phyloP scores from a whole-genome alignment of 2,113 vertebrate species.

The Daboia siamensis region DNA sequence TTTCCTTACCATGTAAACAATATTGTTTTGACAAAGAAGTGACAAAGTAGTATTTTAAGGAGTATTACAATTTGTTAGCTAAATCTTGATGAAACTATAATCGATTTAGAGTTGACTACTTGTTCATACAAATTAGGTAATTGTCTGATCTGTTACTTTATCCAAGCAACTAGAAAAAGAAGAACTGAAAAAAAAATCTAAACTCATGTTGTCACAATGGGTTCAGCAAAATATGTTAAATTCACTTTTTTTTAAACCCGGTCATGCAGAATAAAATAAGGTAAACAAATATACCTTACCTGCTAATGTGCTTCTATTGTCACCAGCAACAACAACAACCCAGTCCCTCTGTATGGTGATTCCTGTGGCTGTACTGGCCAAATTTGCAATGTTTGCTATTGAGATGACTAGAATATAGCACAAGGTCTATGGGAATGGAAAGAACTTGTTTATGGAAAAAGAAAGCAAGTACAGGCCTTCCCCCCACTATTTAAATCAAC shows the following conservation, averaged over 20 bases:
- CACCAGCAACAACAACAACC: constrained; percentile 96
- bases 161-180: neutral
- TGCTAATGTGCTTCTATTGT: constrained; percentile 91
- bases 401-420: constrained; percentile 96
- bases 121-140: neutral
- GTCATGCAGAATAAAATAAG: constrained; percentile 22
- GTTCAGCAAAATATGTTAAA: constrained; percentile 7
- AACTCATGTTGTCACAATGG: neutral
- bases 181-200: neutral
- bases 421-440: constrained; percentile 73
- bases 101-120: neutral
- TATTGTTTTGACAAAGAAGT: neutral
- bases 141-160: neutral
- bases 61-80: neutral
- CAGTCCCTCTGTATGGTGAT: constrained; percentile 98
- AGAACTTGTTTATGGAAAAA: neutral
- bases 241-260: neutral
- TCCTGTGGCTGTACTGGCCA: constrained; percentile 92
- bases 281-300: constrained; percentile 71
- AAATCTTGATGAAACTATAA: constrained; percentile 11
- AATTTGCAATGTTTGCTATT: constrained; percentile 93
- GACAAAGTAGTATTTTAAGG: neutral
- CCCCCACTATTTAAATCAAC: neutral
- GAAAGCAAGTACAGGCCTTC: neutral
- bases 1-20: neutral